These are phyloP conservation scores for Atractosteus spatula DNA, from an alignment of 2,113 vertebrate genomes.

Conservation along the genomic window DNA sequence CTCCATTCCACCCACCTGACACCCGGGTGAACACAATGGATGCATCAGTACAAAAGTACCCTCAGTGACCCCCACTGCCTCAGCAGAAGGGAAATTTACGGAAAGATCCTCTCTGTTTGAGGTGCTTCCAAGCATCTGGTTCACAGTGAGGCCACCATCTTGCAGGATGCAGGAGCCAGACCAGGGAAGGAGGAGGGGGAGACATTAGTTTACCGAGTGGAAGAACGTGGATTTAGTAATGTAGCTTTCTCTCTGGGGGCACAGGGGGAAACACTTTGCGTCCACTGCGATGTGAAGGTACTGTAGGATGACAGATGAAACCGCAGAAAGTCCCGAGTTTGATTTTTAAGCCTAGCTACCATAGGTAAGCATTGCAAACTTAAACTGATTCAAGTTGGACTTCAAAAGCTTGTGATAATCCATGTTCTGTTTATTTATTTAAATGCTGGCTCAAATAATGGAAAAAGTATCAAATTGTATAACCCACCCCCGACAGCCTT, in stretches of 20 bases:
- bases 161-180: constrained; percentile 17
- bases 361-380: not conserved
- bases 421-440: no score
- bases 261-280: constrained; percentile 30
- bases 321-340: not conserved
- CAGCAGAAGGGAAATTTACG: constrained; percentile 13
- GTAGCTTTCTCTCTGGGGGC: constrained; percentile 26
- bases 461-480: no score
- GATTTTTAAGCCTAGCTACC: not conserved
- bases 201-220: constrained; percentile 30
- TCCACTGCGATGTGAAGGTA: constrained; percentile 7
- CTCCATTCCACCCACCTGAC: not conserved
- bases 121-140: constrained; percentile 28
- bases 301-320: constrained; percentile 4
- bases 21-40: not conserved
- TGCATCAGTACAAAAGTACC: not conserved
- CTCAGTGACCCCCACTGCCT: constrained; percentile 17
- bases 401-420: no score
- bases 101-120: constrained; percentile 25
- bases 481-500: no score
- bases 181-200: constrained; percentile 8
- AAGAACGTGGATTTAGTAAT: constrained; percentile 37
- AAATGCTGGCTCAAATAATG: no score
- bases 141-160: constrained; percentile 27
- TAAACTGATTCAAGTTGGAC: not conserved